Evolutionary conservation across 2,888 invertebrate species (phyloP).

Genomic region (Merodon equestris): DNA sequence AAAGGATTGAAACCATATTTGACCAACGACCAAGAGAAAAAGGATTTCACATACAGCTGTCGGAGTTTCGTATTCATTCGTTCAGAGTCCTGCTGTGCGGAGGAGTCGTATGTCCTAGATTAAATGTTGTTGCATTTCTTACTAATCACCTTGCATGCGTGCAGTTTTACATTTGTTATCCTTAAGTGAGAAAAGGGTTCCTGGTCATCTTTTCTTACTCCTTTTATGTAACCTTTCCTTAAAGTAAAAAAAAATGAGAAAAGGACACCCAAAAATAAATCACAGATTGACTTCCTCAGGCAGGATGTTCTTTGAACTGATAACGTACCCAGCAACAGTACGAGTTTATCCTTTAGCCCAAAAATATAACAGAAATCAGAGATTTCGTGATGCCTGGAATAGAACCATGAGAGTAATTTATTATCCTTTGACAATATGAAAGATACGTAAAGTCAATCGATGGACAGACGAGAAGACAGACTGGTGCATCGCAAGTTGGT

Average conservation of each 20-base stretch:
- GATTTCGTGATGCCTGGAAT: slow-evolving; percentile 21
- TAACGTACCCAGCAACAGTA: slow-evolving; percentile 18
- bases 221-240: too few species aligned
- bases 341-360: slow-evolving; percentile 43
- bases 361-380: slow-evolving; percentile 13
- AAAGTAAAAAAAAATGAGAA: slow-evolving; percentile 22
- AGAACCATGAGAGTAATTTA: slow-evolving; percentile 60
- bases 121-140: slow-evolving; percentile 45
- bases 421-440: slow-evolving; percentile 57
- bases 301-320: slow-evolving; percentile 63
- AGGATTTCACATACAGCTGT: slow-evolving; percentile 48
- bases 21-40: slow-evolving; percentile 37
- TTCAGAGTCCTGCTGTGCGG: slow-evolving; percentile 42
- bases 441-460: slow-evolving; percentile 47
- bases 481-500: too few species aligned
- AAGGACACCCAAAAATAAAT: slow-evolving; percentile 62
- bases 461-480: background rate
- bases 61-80: background rate
- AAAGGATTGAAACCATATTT: slow-evolving; percentile 55
- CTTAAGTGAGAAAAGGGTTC: slow-evolving; percentile 63
- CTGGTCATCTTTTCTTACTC: slow-evolving; percentile 27
- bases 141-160: slow-evolving; percentile 50
- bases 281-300: slow-evolving; percentile 54
- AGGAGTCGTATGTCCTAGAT: slow-evolving; percentile 57
- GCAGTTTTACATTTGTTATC: slow-evolving; percentile 27